Evolutionary conservation across 2,113 vertebrate genomes (phyloP).

Genomic region (Malurus elegans): DNA sequence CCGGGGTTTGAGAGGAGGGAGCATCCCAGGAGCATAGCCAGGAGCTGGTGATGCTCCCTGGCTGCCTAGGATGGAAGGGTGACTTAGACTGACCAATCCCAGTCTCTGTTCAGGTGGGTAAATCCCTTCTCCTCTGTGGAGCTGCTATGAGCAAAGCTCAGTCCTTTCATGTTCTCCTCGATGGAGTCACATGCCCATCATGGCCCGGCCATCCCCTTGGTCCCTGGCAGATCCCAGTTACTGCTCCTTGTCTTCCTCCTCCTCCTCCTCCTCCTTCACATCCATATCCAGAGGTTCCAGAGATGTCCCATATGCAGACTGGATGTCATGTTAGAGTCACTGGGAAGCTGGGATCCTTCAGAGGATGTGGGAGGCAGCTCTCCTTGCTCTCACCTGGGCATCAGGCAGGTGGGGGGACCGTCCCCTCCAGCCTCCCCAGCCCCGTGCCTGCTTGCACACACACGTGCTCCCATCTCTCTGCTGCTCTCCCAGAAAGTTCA

Average conservation of each 20-base stretch:
- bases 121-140: not conserved
- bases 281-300: not conserved
- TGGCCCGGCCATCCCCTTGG: fast-evolving
- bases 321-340: not conserved
- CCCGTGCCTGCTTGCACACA: fast-evolving
- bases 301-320: not conserved
- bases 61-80: not conserved
- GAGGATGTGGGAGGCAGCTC: not conserved
- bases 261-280: not conserved
- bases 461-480: not conserved
- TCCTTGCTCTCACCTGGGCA: not conserved
- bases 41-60: not conserved
- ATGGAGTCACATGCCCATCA: fast-evolving
- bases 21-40: fast-evolving
- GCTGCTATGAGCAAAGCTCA: not conserved
- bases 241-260: not conserved
- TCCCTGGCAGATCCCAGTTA: not conserved
- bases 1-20: not conserved
- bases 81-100: not conserved
- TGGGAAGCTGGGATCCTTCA: not conserved
- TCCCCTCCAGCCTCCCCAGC: not conserved
- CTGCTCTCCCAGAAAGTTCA: slow-evolving; percentile 64
- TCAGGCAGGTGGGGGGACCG: fast-evolving
- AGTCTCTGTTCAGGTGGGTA: not conserved
- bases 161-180: not conserved